Percentiles rank a stretch among this genome's conserved stretches.
phyloP scores from a whole-genome alignment of 2,113 vertebrate genomes.

The Neomonachus schauinslandi region DNA sequence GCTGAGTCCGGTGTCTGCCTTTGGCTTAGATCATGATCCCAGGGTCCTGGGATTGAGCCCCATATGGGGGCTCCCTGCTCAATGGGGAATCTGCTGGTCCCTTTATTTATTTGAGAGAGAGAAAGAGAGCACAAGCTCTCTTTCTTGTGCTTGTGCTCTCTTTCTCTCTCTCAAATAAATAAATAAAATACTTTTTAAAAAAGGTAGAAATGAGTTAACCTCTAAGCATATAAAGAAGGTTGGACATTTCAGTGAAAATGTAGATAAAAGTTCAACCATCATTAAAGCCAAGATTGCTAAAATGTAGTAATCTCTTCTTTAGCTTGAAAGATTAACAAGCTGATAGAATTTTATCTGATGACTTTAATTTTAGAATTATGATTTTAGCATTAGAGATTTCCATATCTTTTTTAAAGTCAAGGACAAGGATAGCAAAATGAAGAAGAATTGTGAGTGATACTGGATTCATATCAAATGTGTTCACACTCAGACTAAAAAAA shows the following conservation, averaged over 20 bases:
- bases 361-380: slow-evolving; percentile 59
- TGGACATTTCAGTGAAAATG: slow-evolving; percentile 33
- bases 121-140: too few species aligned
- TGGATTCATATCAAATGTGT: slow-evolving; percentile 39
- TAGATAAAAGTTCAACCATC: background rate
- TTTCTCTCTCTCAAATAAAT: background rate
- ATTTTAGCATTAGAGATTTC: slow-evolving; percentile 35
- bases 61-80: background rate
- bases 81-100: background rate
- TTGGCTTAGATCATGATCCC: background rate
- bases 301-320: background rate
- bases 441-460: slow-evolving; percentile 32
- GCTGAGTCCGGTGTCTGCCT: background rate
- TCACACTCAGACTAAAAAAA: slow-evolving; percentile 38
- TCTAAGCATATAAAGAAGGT: background rate
- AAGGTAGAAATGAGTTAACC: background rate
- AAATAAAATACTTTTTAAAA: background rate
- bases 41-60: background rate
- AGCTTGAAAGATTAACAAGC: slow-evolving; percentile 7
- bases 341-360: slow-evolving; percentile 36
- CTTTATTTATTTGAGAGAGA: too few species aligned
- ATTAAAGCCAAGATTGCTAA: slow-evolving; percentile 5
- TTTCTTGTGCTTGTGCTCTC: too few species aligned
- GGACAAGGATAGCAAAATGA: slow-evolving; percentile 22
- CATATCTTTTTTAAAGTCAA: background rate